Percentiles rank a stretch among this genome's conserved stretches.
Conservation (phyloP, 2,113 vertebrate species). For the Dasyornis broadbenti region DNA sequence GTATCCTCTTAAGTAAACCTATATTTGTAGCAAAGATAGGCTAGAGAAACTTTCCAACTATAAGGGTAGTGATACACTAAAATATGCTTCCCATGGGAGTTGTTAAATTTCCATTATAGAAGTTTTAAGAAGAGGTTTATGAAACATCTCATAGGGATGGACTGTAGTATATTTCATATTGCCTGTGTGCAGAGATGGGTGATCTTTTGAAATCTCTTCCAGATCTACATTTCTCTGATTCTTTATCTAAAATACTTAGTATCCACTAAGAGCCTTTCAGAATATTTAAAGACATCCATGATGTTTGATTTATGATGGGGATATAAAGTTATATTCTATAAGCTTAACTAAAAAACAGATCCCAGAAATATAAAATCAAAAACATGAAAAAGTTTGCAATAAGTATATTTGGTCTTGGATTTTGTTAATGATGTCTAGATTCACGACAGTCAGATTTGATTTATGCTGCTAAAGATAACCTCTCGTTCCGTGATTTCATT, state of each 20-base stretch:
- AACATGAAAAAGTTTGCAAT: neutral
- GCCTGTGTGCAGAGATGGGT: conserved; percentile 18
- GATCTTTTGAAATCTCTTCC: conserved; percentile 33
- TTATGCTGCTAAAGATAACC: neutral
- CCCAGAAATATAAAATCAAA: neutral
- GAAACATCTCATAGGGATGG: conserved; percentile 46
- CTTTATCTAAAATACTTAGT: conserved; percentile 3
- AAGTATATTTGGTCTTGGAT: neutral
- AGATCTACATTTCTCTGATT: conserved; percentile 21
- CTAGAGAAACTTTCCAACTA: conserved; percentile 27
- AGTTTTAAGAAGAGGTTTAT: conserved; percentile 39
- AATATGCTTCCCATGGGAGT: conserved; percentile 61
- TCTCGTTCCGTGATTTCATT: neutral
- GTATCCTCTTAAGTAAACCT: neutral
- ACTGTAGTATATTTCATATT: conserved; percentile 25
- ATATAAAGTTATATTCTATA: neutral
- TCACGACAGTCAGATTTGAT: neutral
- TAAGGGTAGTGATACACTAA: conserved; percentile 20
- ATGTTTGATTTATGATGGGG: conserved; percentile 24
- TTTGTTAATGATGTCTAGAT: neutral
- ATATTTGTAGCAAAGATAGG: conserved; percentile 36
- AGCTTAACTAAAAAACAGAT: neutral
- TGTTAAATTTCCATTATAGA: conserved; percentile 44
- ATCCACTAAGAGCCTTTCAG: conserved; percentile 7
- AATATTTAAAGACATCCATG: conserved; percentile 15